A percentile compares a stretch with the other conserved stretches of the same genome.
phyloP scores from a whole-genome alignment of 2,797 vertebrate species.

The Etheostoma nigrum region DNA sequence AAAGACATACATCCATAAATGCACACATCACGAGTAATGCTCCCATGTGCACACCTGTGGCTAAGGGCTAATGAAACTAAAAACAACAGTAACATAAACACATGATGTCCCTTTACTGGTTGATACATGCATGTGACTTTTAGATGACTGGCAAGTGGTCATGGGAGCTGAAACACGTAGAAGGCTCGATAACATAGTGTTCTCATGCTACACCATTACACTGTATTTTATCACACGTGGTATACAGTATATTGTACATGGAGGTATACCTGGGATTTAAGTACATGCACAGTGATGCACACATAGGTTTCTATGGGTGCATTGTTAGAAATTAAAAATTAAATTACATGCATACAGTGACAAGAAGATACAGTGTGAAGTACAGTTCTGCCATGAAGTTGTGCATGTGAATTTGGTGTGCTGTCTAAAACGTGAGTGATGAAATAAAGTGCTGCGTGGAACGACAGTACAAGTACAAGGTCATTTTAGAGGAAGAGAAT shows the following conservation, averaged over 20 bases:
- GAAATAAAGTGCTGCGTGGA: constrained; percentile 50
- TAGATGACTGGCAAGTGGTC: constrained; percentile 26
- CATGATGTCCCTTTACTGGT: background rate
- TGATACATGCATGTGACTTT: constrained; percentile 35
- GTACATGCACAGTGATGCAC: background rate
- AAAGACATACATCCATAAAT: constrained; percentile 17
- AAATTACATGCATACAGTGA: background rate
- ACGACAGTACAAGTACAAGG: constrained; percentile 60
- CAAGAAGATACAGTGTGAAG: constrained; percentile 5
- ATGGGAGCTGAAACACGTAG: constrained; percentile 20
- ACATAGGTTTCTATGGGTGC: constrained; percentile 7
- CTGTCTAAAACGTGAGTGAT: constrained; percentile 46
- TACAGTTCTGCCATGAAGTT: background rate
- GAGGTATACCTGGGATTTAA: background rate
- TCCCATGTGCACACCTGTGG: constrained; percentile 34
- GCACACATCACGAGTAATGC: constrained; percentile 15
- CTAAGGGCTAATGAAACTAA: constrained; percentile 17
- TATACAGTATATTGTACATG: background rate
- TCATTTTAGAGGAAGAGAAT: constrained; percentile 65
- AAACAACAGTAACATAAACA: constrained; percentile 15
- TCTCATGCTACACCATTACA: constrained; percentile 24
- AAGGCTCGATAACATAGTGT: background rate
- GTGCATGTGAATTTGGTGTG: constrained; percentile 22
- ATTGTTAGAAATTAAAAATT: background rate
- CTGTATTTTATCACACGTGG: constrained; percentile 7